Conservation (phyloP, 2,888 invertebrate genomes). For the Dasypogon diadema region DNA sequence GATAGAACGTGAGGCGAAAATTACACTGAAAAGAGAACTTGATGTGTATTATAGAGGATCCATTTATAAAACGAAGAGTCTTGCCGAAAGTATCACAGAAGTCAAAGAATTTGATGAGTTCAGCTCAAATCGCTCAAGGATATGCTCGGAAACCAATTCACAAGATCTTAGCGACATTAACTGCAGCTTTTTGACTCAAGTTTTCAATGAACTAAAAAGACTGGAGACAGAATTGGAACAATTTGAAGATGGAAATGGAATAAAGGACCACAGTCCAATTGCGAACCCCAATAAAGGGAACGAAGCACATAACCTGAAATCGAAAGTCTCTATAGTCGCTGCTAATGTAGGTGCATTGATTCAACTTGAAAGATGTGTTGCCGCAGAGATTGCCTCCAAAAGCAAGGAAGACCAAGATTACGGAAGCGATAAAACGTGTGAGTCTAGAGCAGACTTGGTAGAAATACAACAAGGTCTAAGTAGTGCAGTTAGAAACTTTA, state of each 20-base stretch:
- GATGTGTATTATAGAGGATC: not conserved
- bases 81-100: conserved; percentile 16
- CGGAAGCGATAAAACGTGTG: not conserved
- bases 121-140: not conserved
- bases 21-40: not conserved
- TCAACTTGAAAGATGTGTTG: not conserved
- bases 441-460: not conserved
- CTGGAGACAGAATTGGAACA: not conserved
- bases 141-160: not conserved
- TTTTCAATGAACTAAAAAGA: conserved; percentile 10
- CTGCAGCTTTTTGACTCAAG: not conserved
- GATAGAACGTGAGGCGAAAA: not conserved
- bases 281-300: not conserved
- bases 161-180: not conserved
- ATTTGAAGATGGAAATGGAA: not conserved
- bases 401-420: not conserved
- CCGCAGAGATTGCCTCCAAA: not conserved
- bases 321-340: not conserved
- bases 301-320: not conserved
- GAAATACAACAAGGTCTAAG: not conserved
- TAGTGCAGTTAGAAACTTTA: not conserved
- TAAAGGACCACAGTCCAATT: not conserved
- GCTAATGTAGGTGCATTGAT: not conserved
- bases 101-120: not conserved
- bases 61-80: not conserved